A percentile compares a stretch with the other conserved stretches of the same genome.
phyloP scores from a whole-genome alignment of 1,140 invertebrate species.

The Gryon sp. region DNA sequence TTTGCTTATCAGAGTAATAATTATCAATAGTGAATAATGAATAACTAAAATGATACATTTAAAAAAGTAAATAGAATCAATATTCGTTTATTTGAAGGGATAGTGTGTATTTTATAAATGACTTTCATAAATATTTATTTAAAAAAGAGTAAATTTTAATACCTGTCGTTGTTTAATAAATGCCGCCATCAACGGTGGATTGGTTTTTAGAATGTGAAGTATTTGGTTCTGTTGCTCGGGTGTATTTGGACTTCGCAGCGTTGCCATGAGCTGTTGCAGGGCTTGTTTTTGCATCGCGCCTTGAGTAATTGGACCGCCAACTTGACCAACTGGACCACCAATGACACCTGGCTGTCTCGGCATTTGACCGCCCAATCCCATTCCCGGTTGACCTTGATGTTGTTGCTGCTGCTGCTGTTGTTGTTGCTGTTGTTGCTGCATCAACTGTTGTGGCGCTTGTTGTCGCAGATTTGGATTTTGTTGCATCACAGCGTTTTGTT shows the following conservation, averaged over 20 bases:
- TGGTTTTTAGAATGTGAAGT: constrained; percentile 94
- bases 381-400: constrained; percentile 77
- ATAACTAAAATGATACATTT: no score
- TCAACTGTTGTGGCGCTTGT: constrained; percentile 77
- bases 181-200: constrained; percentile 97
- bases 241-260: constrained; percentile 92
- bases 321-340: constrained; percentile 75
- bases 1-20: no score
- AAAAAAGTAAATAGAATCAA: no score
- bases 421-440: constrained; percentile 76
- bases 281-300: constrained; percentile 86
- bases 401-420: constrained; percentile 76
- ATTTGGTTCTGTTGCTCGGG: constrained; percentile 96
- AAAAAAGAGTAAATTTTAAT: no score
- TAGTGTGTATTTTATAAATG: no score
- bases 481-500: constrained; percentile 74
- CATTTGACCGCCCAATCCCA: constrained; percentile 76
- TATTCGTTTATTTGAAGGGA: no score
- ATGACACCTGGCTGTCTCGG: constrained; percentile 78
- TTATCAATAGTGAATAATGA: no score
- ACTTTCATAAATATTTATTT: no score
- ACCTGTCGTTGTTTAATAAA: constrained; percentile 95
- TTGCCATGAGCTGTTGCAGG: constrained; percentile 93
- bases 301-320: constrained; percentile 70
- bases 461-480: constrained; percentile 76